Percentiles rank a stretch among this genome's conserved stretches.
These are phyloP conservation scores for Mus musculus DNA, from an alignment of 2,113 vertebrate species.

Conservation along the genomic window DNA sequence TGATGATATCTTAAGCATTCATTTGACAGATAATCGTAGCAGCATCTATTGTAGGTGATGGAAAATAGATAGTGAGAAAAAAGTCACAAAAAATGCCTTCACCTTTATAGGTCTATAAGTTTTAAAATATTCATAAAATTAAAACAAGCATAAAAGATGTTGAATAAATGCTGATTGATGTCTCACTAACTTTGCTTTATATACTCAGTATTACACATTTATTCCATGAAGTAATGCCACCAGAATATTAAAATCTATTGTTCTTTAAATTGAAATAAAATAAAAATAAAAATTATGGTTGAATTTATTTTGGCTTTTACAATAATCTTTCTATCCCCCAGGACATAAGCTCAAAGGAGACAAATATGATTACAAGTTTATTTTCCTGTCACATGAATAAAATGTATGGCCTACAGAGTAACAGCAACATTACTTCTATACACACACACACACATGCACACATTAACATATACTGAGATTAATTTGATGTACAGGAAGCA, in stretches of 20 bases:
- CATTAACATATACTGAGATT: background rate
- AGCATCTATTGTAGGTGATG: background rate
- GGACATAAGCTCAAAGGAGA: background rate
- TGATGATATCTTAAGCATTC: background rate
- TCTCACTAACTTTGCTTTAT: background rate
- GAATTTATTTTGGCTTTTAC: background rate
- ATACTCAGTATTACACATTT: background rate
- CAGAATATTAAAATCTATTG: background rate
- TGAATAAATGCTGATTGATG: background rate
- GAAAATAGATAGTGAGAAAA: background rate
- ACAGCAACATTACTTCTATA: background rate
- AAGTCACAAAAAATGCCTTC: background rate
- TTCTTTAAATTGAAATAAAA: background rate
- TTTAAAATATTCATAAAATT: background rate
- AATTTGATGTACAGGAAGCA: background rate
- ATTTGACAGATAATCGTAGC: background rate
- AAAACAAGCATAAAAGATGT: background rate
- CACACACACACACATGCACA: background rate
- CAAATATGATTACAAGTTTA: too few relatives aligned
- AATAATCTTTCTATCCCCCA: background rate
- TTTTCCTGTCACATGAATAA: background rate
- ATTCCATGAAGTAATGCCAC: background rate
- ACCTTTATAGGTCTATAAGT: background rate
- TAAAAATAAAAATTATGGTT: background rate
- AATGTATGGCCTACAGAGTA: background rate